A percentile compares a stretch with the other conserved stretches of the same genome.
phyloP scores from a whole-genome alignment of 2,113 vertebrate species.

The Gnathonemus longibarbis region DNA sequence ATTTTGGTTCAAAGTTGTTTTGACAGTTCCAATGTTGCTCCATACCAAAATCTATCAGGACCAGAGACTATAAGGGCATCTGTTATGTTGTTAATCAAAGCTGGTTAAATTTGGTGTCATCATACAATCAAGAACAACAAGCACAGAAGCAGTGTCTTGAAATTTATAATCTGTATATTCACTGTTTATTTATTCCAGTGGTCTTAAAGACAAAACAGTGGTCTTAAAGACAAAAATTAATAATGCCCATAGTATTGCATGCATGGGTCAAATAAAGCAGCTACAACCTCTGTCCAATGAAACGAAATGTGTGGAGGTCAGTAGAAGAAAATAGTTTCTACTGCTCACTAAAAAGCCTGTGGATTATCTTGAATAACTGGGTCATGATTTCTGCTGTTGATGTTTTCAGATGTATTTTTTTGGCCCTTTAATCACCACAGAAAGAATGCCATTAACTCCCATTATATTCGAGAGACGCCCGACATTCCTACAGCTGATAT shows the following conservation, averaged over 20 bases:
- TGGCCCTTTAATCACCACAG: background rate
- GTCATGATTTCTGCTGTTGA: background rate
- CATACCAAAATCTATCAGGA: background rate
- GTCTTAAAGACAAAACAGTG: background rate
- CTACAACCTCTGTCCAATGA: background rate
- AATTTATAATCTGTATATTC: background rate
- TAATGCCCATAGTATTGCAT: background rate
- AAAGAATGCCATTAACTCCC: background rate
- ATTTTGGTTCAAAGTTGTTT: background rate
- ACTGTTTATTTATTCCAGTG: background rate
- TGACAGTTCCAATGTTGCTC: background rate
- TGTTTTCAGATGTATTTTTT: background rate
- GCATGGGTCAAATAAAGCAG: background rate
- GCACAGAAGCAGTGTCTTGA: background rate
- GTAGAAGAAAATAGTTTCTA: background rate
- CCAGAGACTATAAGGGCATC: background rate
- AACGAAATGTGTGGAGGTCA: background rate
- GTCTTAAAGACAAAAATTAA: background rate
- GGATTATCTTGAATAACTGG: background rate
- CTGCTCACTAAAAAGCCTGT: background rate
- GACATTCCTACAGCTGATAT: background rate
- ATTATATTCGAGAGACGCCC: background rate
- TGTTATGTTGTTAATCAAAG: background rate
- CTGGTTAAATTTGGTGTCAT: background rate
- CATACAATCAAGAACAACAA: background rate